Conservation (phyloP, 2,113 vertebrate species). For the Campylomormyrus tamandua region DNA sequence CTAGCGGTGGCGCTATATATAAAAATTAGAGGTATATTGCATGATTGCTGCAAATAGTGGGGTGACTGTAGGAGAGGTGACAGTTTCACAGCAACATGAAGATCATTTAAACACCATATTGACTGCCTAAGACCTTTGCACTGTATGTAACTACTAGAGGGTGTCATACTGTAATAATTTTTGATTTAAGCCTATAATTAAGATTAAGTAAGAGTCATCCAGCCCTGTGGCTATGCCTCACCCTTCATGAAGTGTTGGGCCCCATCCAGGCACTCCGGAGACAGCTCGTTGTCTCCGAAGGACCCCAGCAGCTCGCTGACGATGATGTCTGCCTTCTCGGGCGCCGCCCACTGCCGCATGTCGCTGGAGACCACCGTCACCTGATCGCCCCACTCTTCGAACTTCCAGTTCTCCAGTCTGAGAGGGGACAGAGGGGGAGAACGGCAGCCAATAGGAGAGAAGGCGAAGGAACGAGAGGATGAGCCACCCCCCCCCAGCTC, state of each 20-base stretch:
- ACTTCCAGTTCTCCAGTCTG: constrained; percentile 86
- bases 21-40: background rate
- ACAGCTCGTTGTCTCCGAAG: constrained; percentile 86
- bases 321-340: constrained; percentile 84
- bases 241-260: constrained; percentile 87
- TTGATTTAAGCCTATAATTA: background rate
- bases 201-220: background rate
- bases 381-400: constrained; percentile 88
- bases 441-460: background rate
- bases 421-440: background rate
- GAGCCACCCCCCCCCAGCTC: background rate
- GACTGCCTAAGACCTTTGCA: background rate
- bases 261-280: constrained; percentile 84
- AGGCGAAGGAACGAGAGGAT: background rate
- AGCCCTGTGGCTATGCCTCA: constrained; percentile 26
- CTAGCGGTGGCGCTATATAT: background rate
- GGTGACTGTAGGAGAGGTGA: background rate
- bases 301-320: constrained; percentile 87
- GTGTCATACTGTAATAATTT: background rate
- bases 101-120: background rate
- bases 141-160: background rate
- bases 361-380: constrained; percentile 83
- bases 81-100: background rate
- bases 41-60: background rate
- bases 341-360: constrained; percentile 83